Percentiles rank a stretch among this genome's conserved stretches.
These are phyloP conservation scores for Spea bombifrons DNA, from an alignment of 2,113 vertebrate genomes.

Conservation along the genomic window DNA sequence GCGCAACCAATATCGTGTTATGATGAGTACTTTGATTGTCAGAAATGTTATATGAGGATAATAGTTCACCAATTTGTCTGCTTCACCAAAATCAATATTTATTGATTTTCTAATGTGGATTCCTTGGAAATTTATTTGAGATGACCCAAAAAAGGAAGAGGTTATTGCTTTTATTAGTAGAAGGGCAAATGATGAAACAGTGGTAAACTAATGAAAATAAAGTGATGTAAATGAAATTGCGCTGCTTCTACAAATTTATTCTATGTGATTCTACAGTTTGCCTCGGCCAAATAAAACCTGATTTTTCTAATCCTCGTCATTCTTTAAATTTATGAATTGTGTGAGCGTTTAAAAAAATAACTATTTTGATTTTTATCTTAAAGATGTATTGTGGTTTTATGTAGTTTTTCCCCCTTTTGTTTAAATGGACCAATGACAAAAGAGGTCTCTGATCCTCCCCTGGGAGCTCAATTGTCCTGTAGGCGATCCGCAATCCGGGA, in stretches of 20 bases:
- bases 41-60: slow-evolving; percentile 48
- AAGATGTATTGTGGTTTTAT: too few species aligned
- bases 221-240: slow-evolving; percentile 37
- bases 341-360: too few species aligned
- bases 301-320: too few species aligned
- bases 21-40: slow-evolving; percentile 42
- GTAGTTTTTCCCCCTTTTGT: too few species aligned
- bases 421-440: too few species aligned
- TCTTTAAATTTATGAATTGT: too few species aligned
- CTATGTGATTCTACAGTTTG: too few species aligned
- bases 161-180: slow-evolving; percentile 46
- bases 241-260: neutral
- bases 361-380: too few species aligned
- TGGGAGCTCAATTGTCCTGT: too few species aligned
- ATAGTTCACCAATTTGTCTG: slow-evolving; percentile 45
- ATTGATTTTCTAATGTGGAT: slow-evolving; percentile 44
- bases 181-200: slow-evolving; percentile 40
- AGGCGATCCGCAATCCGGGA: too few species aligned
- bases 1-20: neutral
- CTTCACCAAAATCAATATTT: slow-evolving; percentile 44
- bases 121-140: slow-evolving; percentile 44
- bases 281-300: too few species aligned
- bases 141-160: slow-evolving; percentile 48
- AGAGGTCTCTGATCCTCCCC: too few species aligned
- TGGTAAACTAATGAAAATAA: slow-evolving; percentile 45